Base-by-base conservation (phyloP, 2,797 vertebrate genomes). In the Falco berigora region DNA sequence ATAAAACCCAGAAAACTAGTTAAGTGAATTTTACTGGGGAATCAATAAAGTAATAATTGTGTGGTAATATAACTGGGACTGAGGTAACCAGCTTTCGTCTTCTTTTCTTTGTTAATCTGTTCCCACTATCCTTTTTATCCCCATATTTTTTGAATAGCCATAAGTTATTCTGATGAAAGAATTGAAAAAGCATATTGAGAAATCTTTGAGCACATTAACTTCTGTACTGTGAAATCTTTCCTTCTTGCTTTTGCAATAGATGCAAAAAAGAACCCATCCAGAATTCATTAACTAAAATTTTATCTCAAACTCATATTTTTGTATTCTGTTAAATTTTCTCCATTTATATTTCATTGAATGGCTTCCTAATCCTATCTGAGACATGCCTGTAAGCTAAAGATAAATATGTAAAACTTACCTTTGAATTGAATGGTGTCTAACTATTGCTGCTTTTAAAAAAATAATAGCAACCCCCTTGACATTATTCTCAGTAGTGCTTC, bases 1-100 rank as follows among this genome's bases (percentile, higher is more conserved):
- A 84, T 98, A 98, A 98, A 92, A 97, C 46, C 56, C 94, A 94
- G 81, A 98, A 98, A 98, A 98, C 98, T 98, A 96, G 94, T 96
- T 97, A 95, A 98, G 98, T 97, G 96, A 97, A 97, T 98, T 98
- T 98, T 98, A 98, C 98, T 94, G 98, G 97, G 97, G 98, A 98
- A 98, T 99, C 98, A 96, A 98, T 98, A 97, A 97, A 73, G 27
- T 87, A 64, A 94, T 77, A 93, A 97, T 95, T 90, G 78, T 64
- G 62, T 71, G 64, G 82, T 68, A 52, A 92, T 90, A 81, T 86
- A 91, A 86, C 58, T 34, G 67, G 44, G 61, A 63, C 80, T 88
- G 92, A 92, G 58, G 66, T 94, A 96, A 91, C 92, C 44, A 82
- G 67, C 42, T 91, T 77, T 82, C 40, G 23, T 75, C 8, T 1